Evolutionary conservation across 1,140 invertebrate genomes (phyloP), one percentile per base, ranked within the genome.

Genomic region (Asobara japonica): DNA sequence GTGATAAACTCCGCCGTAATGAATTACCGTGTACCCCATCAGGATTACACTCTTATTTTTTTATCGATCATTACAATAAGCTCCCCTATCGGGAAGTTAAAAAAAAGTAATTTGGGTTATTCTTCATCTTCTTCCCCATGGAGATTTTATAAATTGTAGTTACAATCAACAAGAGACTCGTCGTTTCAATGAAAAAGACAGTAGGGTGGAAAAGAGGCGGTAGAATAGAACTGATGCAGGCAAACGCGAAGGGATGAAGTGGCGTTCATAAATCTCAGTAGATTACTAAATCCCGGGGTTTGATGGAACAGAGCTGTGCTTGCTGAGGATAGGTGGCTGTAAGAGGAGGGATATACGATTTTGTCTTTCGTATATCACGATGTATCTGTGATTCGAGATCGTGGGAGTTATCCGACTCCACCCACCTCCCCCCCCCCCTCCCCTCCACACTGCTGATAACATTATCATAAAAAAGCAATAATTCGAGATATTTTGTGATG

Each of bases 381-480:
- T 70, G 71, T 73, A 70, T 79, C 77, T 69, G 77, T 33, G 30
- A 70, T 29, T 33, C n/a, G 84, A 87, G 85, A 83, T 80, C 79
- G 79, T 76, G 81, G 79, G 80, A 86, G 82, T 86, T 86, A 83
- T 82, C 71, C 60, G 78, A n/a, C n/a, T n/a, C n/a, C n/a, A n/a
- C n/a, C n/a, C n/a, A n/a, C n/a, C n/a, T n/a, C n/a, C n/a, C n/a
- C n/a, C n/a, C n/a, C n/a, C n/a, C n/a, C n/a, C n/a, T n/a, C n/a
- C n/a, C 72, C 82, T 51, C 71, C 75, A 80, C 76, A 69, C 76
- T 79, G 80, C 83, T 86, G 85, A 87, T 87, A 87, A 85, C 86
- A 87, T 87, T 87, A 87, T 87, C 85, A 87, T 87, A 87, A 87
- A 87, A 86, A 74, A 81, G 84, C 85, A 86, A 87, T 87, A 87